phyloP scores from a whole-genome alignment of 2,797 vertebrate species.

The Anableps anableps region DNA sequence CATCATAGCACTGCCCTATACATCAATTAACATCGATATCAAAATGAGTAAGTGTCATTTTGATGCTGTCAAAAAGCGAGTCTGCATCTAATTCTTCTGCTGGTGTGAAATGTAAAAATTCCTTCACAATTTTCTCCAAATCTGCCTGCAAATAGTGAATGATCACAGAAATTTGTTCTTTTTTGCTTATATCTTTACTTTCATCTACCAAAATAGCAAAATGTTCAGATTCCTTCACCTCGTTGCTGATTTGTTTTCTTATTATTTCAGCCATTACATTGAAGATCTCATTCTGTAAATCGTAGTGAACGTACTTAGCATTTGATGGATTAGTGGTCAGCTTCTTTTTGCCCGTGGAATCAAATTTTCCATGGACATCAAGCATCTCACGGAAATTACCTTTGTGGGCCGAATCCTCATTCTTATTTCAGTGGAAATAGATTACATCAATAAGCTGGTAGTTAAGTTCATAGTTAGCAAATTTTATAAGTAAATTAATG shows the following conservation, averaged over 20 bases:
- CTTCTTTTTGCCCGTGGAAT: too few relatives aligned
- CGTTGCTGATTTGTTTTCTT: not conserved
- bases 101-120: not conserved
- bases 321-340: not conserved
- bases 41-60: not conserved
- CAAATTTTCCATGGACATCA: too few relatives aligned
- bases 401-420: too few relatives aligned
- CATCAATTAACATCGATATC: not conserved
- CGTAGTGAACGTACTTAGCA: not conserved
- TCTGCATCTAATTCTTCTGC: not conserved
- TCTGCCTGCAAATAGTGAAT: not conserved
- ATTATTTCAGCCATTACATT: not conserved
- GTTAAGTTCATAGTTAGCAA: too few relatives aligned
- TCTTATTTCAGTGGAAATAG: too few relatives aligned
- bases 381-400: too few relatives aligned
- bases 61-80: not conserved
- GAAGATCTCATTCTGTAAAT: slow-evolving; percentile 9
- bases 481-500: too few relatives aligned
- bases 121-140: too few relatives aligned
- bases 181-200: not conserved
- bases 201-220: slow-evolving; percentile 1
- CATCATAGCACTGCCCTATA: not conserved
- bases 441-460: too few relatives aligned
- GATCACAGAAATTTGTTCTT: not conserved
- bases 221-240: not conserved